A percentile compares a stretch with the other conserved stretches of the same genome.
phyloP scores from a whole-genome alignment of 2,113 vertebrate species.

The Megalops atlanticus region DNA sequence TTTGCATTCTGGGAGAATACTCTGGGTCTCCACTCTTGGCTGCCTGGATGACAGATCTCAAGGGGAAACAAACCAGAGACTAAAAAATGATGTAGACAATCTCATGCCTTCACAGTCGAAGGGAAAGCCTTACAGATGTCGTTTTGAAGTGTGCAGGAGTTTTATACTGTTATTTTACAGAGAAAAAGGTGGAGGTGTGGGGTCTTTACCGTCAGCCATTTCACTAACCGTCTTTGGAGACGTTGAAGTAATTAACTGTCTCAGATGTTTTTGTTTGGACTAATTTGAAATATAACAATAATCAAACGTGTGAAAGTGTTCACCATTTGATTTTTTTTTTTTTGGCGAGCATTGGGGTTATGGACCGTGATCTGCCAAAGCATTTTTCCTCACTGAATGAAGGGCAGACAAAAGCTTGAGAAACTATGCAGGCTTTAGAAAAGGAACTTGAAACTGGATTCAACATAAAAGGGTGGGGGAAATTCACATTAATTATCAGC shows the following conservation, averaged over 20 bases:
- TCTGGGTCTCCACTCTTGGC: neutral
- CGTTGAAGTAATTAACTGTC: neutral
- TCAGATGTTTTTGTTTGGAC: neutral
- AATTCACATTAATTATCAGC: neutral
- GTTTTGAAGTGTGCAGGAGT: constrained; percentile 13
- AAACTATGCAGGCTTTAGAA: neutral
- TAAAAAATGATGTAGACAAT: constrained; percentile 55
- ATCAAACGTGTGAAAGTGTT: neutral
- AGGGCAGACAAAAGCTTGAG: neutral
- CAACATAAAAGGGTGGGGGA: neutral
- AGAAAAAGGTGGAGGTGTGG: neutral
- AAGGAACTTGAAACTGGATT: neutral
- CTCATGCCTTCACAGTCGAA: constrained; percentile 36
- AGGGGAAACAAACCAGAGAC: constrained; percentile 40
- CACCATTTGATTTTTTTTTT: neutral
- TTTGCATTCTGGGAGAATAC: constrained; percentile 1
- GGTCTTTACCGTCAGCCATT: constrained; percentile 1
- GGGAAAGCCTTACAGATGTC: constrained; percentile 21
- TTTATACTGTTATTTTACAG: constrained; percentile 5
- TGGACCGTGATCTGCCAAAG: neutral
- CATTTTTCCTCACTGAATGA: neutral
- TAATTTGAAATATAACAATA: constrained; percentile 11
- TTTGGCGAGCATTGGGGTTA: neutral
- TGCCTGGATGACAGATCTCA: constrained; percentile 11
- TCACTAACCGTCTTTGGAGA: neutral